Conservation (phyloP, 2,888 invertebrate species). For the Punctoribates punctum region DNA sequence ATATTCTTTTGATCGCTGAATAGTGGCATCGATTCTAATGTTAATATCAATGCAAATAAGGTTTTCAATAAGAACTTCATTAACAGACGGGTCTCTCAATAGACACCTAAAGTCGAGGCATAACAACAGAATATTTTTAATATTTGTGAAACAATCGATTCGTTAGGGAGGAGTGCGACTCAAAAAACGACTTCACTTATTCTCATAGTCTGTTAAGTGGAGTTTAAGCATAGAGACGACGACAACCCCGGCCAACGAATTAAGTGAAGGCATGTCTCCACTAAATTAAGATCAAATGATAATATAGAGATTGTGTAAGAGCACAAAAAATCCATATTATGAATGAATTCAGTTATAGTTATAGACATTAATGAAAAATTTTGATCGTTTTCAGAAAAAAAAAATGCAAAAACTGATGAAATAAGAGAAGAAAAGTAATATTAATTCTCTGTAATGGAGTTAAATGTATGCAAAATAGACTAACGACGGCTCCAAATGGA, state of each 20-base stretch:
- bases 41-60: slow-evolving; percentile 1
- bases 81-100: background rate
- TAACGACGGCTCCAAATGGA: background rate
- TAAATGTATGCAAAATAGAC: slow-evolving; percentile 15
- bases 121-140: slow-evolving; percentile 2
- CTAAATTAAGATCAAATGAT: slow-evolving; percentile 8
- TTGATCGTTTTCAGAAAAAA: background rate
- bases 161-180: background rate
- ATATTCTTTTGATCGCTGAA: background rate
- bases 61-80: slow-evolving; percentile 26
- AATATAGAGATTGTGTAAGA: background rate
- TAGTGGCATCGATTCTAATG: background rate
- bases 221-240: no score
- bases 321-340: no score
- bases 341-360: no score
- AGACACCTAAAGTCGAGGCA: background rate
- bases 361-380: no score
- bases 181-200: background rate
- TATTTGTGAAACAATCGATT: slow-evolving; percentile 21
- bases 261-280: background rate
- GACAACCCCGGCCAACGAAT: background rate
- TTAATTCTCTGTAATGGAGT: background rate
- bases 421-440: background rate
- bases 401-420: no score
- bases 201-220: no score